Conservation (phyloP, 2,113 vertebrate genomes). For the Benitochromis conjunctus region DNA sequence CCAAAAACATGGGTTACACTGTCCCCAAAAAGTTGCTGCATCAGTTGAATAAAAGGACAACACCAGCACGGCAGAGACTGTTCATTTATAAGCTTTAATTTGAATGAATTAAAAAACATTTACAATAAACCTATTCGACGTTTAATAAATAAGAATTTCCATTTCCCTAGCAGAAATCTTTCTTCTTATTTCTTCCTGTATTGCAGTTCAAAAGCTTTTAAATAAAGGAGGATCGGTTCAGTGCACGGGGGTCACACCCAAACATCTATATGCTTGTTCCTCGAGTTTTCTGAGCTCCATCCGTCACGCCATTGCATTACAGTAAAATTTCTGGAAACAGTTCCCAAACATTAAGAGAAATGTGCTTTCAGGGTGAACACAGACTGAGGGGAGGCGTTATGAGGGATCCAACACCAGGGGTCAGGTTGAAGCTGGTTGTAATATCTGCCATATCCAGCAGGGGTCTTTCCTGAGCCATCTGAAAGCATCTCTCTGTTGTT, state of each 20-base stretch:
- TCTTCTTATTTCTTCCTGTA: slow-evolving; percentile 20
- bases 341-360: background rate
- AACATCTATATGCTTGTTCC: slow-evolving; percentile 26
- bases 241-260: slow-evolving; percentile 48
- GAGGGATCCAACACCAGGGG: background rate
- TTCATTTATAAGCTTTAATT: slow-evolving; percentile 59
- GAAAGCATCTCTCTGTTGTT: background rate
- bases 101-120: slow-evolving; percentile 55
- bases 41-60: background rate
- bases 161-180: slow-evolving; percentile 6
- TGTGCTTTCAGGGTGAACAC: background rate
- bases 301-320: background rate
- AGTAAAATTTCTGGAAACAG: slow-evolving; percentile 5
- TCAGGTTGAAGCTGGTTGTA: background rate
- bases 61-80: background rate
- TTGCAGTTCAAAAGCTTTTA: slow-evolving; percentile 18
- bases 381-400: background rate
- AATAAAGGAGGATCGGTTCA: background rate
- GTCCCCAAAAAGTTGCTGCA: background rate
- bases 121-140: slow-evolving; percentile 28
- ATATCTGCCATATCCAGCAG: slow-evolving; percentile 20
- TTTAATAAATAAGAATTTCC: slow-evolving; percentile 66
- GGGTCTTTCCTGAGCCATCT: slow-evolving; percentile 35
- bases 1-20: fast-evolving
- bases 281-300: background rate